A percentile compares a stretch with the other conserved stretches of the same genome.
Conservation (phyloP, 2,888 invertebrate species). For the Leistus spinibarbis region DNA sequence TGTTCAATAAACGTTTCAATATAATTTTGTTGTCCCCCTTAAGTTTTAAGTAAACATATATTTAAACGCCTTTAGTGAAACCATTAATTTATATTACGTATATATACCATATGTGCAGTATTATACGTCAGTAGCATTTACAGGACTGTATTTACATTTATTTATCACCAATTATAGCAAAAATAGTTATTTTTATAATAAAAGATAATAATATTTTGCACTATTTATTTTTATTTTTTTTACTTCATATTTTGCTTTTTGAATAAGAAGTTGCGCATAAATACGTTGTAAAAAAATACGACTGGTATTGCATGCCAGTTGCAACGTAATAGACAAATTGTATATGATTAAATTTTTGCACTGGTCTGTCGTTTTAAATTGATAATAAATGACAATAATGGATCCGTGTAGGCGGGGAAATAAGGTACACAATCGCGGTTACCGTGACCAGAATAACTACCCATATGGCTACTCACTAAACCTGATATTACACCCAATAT, state of each 20-base stretch:
- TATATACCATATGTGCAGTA: background rate
- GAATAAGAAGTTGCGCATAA: background rate
- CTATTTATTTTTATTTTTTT: no score
- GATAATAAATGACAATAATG: slow-evolving; percentile 59
- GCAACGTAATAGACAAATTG: slow-evolving; percentile 51
- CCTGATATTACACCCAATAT: background rate
- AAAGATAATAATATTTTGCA: no score
- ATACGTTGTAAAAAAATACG: background rate
- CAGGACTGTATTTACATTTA: background rate
- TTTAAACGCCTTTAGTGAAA: slow-evolving; percentile 29
- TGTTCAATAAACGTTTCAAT: background rate
- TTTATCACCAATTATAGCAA: no score
- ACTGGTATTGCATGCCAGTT: background rate
- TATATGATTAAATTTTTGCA: slow-evolving; percentile 57
- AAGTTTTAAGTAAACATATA: slow-evolving; percentile 11
- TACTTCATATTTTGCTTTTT: no score
- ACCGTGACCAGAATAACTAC: slow-evolving; percentile 15
- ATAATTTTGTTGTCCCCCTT: background rate
- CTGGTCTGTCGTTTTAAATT: slow-evolving; percentile 50
- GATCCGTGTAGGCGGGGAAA: slow-evolving; percentile 31
- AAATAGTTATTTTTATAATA: no score
- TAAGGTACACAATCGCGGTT: slow-evolving; percentile 25
- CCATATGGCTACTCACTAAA: background rate
- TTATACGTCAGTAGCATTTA: background rate
- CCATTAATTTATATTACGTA: slow-evolving; percentile 25